Evolutionary conservation across 2,888 invertebrate genomes (phyloP).

Genomic region (Embidobia sp.): DNA sequence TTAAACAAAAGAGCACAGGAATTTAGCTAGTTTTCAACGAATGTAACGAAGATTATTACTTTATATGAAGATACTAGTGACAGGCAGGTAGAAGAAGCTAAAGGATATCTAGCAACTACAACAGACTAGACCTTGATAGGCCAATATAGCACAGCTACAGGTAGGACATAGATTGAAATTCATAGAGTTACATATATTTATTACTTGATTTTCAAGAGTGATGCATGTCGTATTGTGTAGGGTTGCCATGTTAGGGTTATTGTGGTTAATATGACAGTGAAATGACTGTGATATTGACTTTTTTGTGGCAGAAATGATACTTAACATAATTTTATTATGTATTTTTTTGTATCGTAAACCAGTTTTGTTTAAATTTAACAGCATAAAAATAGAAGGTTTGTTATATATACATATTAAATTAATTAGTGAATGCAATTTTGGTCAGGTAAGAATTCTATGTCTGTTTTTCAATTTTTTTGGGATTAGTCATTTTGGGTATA

Average conservation of each 20-base stretch:
- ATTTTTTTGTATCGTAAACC: no score
- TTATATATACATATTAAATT: no score
- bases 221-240: slow-evolving; percentile 56
- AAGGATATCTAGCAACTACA: slow-evolving; percentile 73
- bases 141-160: slow-evolving; percentile 74
- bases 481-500: no score
- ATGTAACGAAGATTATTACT: slow-evolving; percentile 69
- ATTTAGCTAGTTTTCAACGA: slow-evolving; percentile 43
- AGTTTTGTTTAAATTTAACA: no score
- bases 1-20: slow-evolving; percentile 5
- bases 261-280: no score
- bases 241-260: slow-evolving; percentile 40
- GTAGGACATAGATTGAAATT: slow-evolving; percentile 76
- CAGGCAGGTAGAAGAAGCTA: slow-evolving; percentile 79
- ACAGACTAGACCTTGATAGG: slow-evolving; percentile 75
- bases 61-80: slow-evolving; percentile 70
- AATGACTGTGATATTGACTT: no score
- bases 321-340: no score
- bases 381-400: no score
- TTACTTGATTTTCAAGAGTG: slow-evolving; percentile 54
- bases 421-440: no score
- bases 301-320: no score
- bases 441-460: no score
- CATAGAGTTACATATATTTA: slow-evolving; percentile 64
- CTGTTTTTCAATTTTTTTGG: no score